phyloP scores from a whole-genome alignment of 2,888 invertebrate species.

The Ormyrus pomaceus region DNA sequence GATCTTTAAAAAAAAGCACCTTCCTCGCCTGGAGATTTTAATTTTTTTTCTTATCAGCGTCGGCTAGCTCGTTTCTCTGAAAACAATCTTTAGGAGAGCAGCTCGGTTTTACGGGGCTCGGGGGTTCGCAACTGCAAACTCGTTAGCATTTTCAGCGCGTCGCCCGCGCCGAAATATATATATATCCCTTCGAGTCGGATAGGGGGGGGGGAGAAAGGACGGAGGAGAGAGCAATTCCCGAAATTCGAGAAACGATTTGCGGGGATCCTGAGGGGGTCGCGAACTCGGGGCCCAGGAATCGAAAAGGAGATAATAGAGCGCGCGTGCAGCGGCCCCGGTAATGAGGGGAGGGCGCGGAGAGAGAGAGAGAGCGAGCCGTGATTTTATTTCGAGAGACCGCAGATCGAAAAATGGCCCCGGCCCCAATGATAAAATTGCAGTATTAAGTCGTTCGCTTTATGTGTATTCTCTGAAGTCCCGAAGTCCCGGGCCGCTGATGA shows the following conservation, averaged over 20 bases:
- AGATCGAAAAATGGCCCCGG: slow-evolving; percentile 59
- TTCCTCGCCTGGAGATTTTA: too few species aligned
- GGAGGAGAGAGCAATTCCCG: neutral
- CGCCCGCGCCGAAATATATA: neutral
- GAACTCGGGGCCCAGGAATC: slow-evolving; percentile 7
- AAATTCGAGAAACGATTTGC: too few species aligned
- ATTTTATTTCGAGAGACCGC: slow-evolving; percentile 75
- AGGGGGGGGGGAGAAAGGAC: neutral
- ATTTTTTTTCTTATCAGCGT: too few species aligned
- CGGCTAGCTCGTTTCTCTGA: too few species aligned
- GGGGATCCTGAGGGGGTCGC: neutral
- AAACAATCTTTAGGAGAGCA: too few species aligned
- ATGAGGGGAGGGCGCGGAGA: slow-evolving; percentile 61
- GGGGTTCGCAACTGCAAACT: neutral
- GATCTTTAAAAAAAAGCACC: too few species aligned
- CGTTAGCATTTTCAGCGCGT: slow-evolving; percentile 5
- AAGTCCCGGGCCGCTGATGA: slow-evolving; percentile 56
- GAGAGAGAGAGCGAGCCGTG: slow-evolving; percentile 63
- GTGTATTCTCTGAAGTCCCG: slow-evolving; percentile 75
- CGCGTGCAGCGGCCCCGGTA: slow-evolving; percentile 55
- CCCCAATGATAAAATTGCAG: slow-evolving; percentile 75
- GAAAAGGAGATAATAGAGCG: slow-evolving; percentile 56
- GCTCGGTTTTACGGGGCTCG: too few species aligned
- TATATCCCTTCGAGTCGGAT: neutral
- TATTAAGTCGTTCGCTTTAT: slow-evolving; percentile 76